Evolutionary conservation across 37 sponge, comb jelly and placozoan genomes (phyloP), one percentile per base, ranked within the genome.

Genomic region (Ianthella basta): DNA sequence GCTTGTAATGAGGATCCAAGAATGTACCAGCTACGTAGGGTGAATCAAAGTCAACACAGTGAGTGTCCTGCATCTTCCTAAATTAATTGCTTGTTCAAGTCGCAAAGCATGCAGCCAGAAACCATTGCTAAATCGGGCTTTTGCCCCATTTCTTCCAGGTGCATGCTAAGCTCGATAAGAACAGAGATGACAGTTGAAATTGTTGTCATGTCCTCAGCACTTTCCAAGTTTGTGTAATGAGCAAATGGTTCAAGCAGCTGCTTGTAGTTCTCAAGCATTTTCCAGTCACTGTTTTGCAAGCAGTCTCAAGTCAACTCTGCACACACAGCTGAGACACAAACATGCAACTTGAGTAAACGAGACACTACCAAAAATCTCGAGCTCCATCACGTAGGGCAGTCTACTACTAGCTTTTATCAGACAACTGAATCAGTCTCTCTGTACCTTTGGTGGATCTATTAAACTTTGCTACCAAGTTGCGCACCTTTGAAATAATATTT

Each of bases 321-420:
- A 56, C 41, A 38, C 56, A 84, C 85, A 44, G 30, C 20, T 56
- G 25, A 32, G 29, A 83, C 35, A 19, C 10, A 39, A 30, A 55
- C 10, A 25, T 38, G 54, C 15, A 83, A 4, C 15, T 64, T 25
- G 21, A 83, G 29, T 27, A 83, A 57, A 8, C 72, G 83, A 10
- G 69, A 65, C 29, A 83, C 44, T 34, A 84, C 41, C 14, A 70
- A 84, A 30, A 50, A 85, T 24, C 64, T 77, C 4, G 79, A 85
- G 74, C 75, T 77, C 79, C 79, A 85, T 34, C 85, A 12, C 1
- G 79, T 85, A 33, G 61, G 85, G 39, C 85, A 85, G 41, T 73
- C 85, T 74, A 25, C 5, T 15, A 85, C 32, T 1, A 85, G 41
- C 59, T 85, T 85, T 73, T 67, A 30, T 59, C 55, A 72, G 29